These are phyloP conservation scores for Salticus scenicus DNA, from an alignment of 2,888 invertebrate genomes.

Conservation along the genomic window DNA sequence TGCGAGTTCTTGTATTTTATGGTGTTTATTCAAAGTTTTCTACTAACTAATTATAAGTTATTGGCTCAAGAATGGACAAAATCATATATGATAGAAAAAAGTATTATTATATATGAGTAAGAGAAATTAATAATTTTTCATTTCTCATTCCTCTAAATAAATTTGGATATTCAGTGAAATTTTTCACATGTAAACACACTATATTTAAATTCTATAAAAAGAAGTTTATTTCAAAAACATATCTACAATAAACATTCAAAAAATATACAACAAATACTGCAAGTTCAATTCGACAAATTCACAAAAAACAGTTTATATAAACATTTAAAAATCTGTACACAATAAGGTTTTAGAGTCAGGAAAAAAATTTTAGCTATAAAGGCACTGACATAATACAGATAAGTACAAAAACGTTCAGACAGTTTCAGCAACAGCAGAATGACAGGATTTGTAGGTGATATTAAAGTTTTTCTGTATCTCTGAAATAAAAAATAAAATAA, in stretches of 20 bases:
- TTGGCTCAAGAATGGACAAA: too few species aligned
- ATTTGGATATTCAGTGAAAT: too few species aligned
- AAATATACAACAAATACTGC: conserved; percentile 15
- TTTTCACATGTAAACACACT: background rate
- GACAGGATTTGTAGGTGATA: background rate
- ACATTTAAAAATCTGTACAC: conserved; percentile 4
- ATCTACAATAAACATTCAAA: conserved; percentile 16
- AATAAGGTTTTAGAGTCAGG: background rate
- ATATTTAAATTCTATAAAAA: background rate
- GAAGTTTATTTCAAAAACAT: background rate
- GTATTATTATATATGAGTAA: too few species aligned
- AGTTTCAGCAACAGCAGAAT: background rate
- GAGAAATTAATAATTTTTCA: too few species aligned
- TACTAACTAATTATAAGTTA: too few species aligned
- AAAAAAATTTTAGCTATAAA: background rate
- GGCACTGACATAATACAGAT: conserved; percentile 13
- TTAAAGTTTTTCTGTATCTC: background rate
- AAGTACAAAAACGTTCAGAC: background rate
- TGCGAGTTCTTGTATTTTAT: too few species aligned
- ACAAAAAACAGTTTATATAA: background rate
- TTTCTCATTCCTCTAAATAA: too few species aligned
- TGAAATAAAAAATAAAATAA: too few species aligned
- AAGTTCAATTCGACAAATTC: background rate
- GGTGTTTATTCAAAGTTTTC: too few species aligned
- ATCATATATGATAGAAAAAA: too few species aligned